Evolutionary conservation across 1,140 invertebrate species (phyloP).

Genomic region (Zaprionus nigranus): DNA sequence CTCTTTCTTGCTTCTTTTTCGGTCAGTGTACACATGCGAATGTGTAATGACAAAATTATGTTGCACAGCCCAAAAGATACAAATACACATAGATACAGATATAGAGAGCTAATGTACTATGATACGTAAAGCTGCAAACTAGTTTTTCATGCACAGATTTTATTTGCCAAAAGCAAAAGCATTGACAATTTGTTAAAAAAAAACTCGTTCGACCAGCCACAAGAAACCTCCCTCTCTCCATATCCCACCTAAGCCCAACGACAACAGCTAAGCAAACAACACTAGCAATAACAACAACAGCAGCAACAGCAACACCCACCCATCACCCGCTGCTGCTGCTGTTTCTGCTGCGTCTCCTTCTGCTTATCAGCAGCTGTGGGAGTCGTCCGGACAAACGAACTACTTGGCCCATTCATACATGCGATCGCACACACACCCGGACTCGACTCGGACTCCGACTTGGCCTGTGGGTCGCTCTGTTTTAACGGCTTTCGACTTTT

Average conservation of each 20-base stretch:
- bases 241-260: constrained; percentile 10
- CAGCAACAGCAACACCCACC: background rate
- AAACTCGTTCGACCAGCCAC: constrained; percentile 76
- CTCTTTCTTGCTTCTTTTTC: background rate
- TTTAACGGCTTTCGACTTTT: constrained; percentile 69
- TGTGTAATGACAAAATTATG: constrained; percentile 80
- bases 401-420: background rate
- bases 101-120: constrained; percentile 18
- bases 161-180: constrained; percentile 74
- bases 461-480: constrained; percentile 23
- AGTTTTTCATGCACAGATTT: constrained; percentile 73
- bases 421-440: constrained; percentile 4
- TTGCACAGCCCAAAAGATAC: constrained; percentile 60
- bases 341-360: background rate
- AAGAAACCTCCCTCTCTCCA: constrained; percentile 33
- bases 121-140: constrained; percentile 56
- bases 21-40: constrained; percentile 2
- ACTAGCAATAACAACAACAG: constrained; percentile 4
- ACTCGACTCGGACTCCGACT: background rate
- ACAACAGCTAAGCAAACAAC: background rate
- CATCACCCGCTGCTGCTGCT: background rate
- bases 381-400: constrained; percentile 3
- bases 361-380: constrained; percentile 39
- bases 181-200: constrained; percentile 78
- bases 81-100: constrained; percentile 40